phyloP scores from a whole-genome alignment of 2,888 invertebrate genomes.

The Luperina nickerlii region DNA sequence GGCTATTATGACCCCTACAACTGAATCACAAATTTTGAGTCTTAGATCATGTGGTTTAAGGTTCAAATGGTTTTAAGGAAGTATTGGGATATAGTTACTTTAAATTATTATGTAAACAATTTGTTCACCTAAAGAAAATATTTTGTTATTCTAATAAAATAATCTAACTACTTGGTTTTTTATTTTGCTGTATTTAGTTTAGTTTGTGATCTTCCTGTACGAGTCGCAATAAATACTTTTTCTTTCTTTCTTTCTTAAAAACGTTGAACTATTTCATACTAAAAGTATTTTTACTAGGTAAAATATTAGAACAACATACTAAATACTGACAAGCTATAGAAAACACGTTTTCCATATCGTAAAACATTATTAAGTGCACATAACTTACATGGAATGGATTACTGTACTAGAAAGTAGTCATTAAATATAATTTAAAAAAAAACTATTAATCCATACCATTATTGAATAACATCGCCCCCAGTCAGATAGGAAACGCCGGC shows the following conservation, averaged over 20 bases:
- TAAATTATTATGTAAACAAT: neutral
- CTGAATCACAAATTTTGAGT: conserved; percentile 45
- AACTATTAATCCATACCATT: neutral
- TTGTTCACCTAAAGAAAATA: neutral
- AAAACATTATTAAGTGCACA: conserved; percentile 18
- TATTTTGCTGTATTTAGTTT: too few relatives aligned
- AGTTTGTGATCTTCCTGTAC: too few relatives aligned
- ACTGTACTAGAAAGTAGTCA: conserved; percentile 11
- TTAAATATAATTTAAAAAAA: conserved; percentile 1
- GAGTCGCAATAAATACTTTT: too few relatives aligned
- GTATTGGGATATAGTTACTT: neutral
- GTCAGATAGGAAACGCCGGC: too few relatives aligned
- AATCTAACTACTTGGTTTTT: too few relatives aligned
- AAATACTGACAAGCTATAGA: neutral
- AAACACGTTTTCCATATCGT: conserved; percentile 18
- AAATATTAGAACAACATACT: neutral
- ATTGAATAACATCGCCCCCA: conserved; percentile 7
- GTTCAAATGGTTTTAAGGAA: conserved; percentile 7
- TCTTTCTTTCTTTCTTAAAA: too few relatives aligned
- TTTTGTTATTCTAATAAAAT: neutral
- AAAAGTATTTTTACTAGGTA: conserved; percentile 1
- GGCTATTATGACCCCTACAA: conserved; percentile 22
- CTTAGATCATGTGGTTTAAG: conserved; percentile 53
- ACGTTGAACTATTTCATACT: neutral
- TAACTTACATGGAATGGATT: conserved; percentile 47